These are phyloP conservation scores for Crocallis elinguaria DNA, from an alignment of 2,888 invertebrate genomes.

Conservation along the genomic window DNA sequence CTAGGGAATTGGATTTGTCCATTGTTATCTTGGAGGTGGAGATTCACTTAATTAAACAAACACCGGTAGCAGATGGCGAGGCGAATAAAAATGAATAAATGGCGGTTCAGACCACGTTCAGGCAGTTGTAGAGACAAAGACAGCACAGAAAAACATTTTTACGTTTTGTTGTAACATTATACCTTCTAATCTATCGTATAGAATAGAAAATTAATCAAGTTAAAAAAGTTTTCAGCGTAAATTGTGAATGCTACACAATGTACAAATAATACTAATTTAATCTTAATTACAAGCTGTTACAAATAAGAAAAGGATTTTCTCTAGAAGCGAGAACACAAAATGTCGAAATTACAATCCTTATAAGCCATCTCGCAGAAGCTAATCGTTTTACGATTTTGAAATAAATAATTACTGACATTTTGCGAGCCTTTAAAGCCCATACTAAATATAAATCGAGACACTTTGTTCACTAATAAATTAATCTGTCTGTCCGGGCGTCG, in stretches of 20 bases:
- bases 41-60: slow-evolving; percentile 54
- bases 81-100: slow-evolving; percentile 12
- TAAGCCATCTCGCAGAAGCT: not conserved
- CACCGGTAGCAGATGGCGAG: slow-evolving; percentile 22
- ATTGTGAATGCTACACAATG: not conserved
- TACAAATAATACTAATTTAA: no score
- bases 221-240: not conserved
- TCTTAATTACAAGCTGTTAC: no score
- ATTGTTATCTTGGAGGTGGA: slow-evolving; percentile 52
- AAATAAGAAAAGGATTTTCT: not conserved
- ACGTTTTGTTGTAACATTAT: not conserved
- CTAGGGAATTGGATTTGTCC: slow-evolving; percentile 52
- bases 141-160: not conserved
- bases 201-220: not conserved
- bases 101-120: no score
- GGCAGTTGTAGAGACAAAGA: not conserved
- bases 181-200: no score
- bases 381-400: slow-evolving; percentile 8
- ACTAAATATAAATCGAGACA: slow-evolving; percentile 3
- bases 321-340: not conserved
- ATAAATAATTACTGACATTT: slow-evolving; percentile 10
- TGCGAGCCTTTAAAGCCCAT: slow-evolving; percentile 7
- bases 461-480: slow-evolving; percentile 30
- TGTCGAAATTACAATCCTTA: not conserved
- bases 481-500: slow-evolving; percentile 37